These are phyloP conservation scores for Manis crassicaudata DNA, from an alignment of 2,797 vertebrate genomes.

Conservation along the genomic window DNA sequence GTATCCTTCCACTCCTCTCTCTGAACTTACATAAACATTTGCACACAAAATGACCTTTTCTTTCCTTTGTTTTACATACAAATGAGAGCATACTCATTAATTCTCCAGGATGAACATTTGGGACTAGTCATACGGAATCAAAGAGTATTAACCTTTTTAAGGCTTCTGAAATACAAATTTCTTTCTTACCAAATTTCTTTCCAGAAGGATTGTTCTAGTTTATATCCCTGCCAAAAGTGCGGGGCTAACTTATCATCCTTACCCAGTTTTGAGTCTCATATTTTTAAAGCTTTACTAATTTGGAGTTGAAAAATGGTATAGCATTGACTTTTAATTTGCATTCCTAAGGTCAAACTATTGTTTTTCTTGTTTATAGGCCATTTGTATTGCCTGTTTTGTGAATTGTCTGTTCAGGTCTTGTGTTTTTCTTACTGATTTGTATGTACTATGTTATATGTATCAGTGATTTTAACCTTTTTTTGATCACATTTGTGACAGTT, in stretches of 20 bases:
- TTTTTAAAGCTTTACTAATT: constrained; percentile 49
- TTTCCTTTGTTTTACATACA: constrained; percentile 67
- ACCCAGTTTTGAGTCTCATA: neutral
- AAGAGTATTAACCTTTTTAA: constrained; percentile 61
- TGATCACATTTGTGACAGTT: constrained; percentile 41
- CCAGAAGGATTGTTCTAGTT: constrained; percentile 39
- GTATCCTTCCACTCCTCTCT: constrained; percentile 35
- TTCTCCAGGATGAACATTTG: constrained; percentile 57
- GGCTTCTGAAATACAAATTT: constrained; percentile 14
- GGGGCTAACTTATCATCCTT: constrained; percentile 48
- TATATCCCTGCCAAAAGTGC: constrained; percentile 25
- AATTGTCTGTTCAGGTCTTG: constrained; percentile 49
- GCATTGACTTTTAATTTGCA: constrained; percentile 49
- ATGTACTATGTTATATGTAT: constrained; percentile 32
- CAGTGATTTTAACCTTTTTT: constrained; percentile 53
- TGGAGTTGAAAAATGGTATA: constrained; percentile 54
- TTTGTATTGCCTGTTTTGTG: constrained; percentile 48
- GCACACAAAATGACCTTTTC: constrained; percentile 57
- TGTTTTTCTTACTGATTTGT: constrained; percentile 28
- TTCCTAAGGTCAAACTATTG: constrained; percentile 56
- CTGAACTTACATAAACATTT: constrained; percentile 55
- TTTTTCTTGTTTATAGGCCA: constrained; percentile 49
- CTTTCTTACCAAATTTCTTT: constrained; percentile 61
- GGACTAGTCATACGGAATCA: constrained; percentile 52
- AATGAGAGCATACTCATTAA: constrained; percentile 48